Evolutionary conservation across 2,113 vertebrate genomes (phyloP).

Genomic region (Hemiscyllium ocellatum): DNA sequence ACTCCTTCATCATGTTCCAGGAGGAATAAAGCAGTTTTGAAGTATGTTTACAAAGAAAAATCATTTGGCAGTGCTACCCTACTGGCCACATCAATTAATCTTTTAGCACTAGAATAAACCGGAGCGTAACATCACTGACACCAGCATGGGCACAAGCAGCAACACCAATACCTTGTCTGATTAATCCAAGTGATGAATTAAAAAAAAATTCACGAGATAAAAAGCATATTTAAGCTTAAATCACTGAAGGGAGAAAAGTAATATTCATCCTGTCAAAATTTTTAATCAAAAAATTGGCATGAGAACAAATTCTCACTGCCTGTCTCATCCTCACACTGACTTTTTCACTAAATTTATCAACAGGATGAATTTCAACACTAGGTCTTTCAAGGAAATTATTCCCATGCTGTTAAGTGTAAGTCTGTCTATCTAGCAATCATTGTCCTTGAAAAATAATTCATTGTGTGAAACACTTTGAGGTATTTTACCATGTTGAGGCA

Average conservation of each 20-base stretch:
- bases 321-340: neutral
- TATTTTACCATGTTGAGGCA: neutral
- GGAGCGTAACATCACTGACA: neutral
- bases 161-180: neutral
- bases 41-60: neutral
- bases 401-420: neutral
- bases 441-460: neutral
- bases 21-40: neutral
- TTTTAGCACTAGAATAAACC: neutral
- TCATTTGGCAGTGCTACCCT: neutral
- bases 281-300: conserved; percentile 32
- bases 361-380: neutral
- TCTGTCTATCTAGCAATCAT: neutral
- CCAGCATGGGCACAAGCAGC: neutral
- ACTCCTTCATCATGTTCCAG: neutral
- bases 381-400: conserved; percentile 6
- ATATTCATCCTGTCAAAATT: neutral
- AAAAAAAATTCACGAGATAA: neutral
- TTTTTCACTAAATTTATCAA: conserved; percentile 25
- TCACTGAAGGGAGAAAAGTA: neutral
- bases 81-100: neutral
- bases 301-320: neutral
- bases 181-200: conserved; percentile 5
- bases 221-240: neutral
- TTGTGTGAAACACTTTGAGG: neutral